A percentile compares a stretch with the other conserved stretches of the same genome.
These are phyloP conservation scores for Riparia riparia DNA, from an alignment of 2,113 vertebrate genomes.

Conservation along the genomic window DNA sequence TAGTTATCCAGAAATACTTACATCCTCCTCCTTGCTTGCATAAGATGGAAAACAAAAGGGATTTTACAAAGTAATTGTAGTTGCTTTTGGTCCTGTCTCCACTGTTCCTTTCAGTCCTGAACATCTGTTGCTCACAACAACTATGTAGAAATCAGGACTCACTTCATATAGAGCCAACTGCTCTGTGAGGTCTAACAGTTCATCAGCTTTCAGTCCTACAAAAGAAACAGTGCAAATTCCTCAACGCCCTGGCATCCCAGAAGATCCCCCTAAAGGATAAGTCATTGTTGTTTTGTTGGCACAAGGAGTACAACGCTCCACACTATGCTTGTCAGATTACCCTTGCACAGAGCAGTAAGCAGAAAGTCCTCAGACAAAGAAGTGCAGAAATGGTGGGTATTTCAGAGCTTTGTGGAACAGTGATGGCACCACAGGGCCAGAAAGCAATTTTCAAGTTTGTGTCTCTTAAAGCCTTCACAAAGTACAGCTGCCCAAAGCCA, in stretches of 20 bases:
- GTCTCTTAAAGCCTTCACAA: not conserved
- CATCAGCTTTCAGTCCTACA: not conserved
- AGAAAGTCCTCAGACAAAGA: not conserved
- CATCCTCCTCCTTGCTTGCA: not conserved
- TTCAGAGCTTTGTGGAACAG: rapidly evolving
- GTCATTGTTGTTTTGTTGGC: not conserved
- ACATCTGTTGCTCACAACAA: not conserved
- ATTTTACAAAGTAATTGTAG: not conserved
- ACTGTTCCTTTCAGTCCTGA: not conserved
- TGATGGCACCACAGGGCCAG: not conserved
- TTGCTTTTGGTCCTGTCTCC: not conserved
- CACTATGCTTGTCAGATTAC: rapidly evolving
- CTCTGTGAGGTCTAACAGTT: not conserved
- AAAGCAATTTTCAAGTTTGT: not conserved
- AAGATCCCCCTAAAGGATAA: too few relatives aligned
- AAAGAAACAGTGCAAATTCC: not conserved
- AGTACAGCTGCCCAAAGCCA: not conserved
- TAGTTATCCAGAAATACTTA: not conserved
- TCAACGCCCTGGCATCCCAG: not conserved
- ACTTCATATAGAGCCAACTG: not conserved
- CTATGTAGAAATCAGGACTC: not conserved
- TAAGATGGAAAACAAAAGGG: not conserved
- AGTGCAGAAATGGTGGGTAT: not conserved
- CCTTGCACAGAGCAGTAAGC: not conserved
- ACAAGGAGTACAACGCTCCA: not conserved